Evolutionary conservation across 1,140 invertebrate species (phyloP), one percentile per base, ranked within the genome.

Genomic region (Achatina immaculata): DNA sequence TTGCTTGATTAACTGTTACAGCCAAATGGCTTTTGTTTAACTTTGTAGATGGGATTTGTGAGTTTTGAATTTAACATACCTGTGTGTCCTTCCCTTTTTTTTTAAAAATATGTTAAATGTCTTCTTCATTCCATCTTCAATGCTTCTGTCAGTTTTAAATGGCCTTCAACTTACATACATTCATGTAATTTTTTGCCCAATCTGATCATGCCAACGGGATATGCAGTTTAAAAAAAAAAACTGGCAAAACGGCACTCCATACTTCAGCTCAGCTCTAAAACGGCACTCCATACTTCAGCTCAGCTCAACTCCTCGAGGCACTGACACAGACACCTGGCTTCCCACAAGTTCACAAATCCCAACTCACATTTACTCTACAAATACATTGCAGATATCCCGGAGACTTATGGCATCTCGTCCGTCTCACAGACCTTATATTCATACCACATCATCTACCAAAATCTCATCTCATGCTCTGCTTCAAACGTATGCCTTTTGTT

Each of bases 1-100:
- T 73, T 73, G 71, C 71, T 51, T 73, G 71, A 73, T 51, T 31
- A 73, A 73, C n/a, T 73, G 42, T 31, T 51, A 66, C 9, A 1
- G n/a, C 28, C 28, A 69, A 6, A 4, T 2, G 6, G 6, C 7
- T n/a, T 43, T 21, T 24, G 1, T 6, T 0, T n/a, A 40, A 3
- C 24, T 42, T 28, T n/a, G 42, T n/a, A 28, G 71, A 73, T 73
- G 71, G 43, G 43, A 73, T 73, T 73, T 73, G 71, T 43, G 31
- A 73, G n/a, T 73, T 73, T 45, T 48, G 24, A 73, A 16, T 73
- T 24, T 9, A n/a, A n/a, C n/a, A n/a, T n/a, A 58, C n/a, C 14
- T 58, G 3, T 58, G 11, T 24, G 55, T 4, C 24, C n/a, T 34
- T 28, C n/a, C 7, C 9, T 62, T 55, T 21, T 34, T 31, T 62